phyloP scores from a whole-genome alignment of 2,888 invertebrate genomes.

The Eilema caniola region DNA sequence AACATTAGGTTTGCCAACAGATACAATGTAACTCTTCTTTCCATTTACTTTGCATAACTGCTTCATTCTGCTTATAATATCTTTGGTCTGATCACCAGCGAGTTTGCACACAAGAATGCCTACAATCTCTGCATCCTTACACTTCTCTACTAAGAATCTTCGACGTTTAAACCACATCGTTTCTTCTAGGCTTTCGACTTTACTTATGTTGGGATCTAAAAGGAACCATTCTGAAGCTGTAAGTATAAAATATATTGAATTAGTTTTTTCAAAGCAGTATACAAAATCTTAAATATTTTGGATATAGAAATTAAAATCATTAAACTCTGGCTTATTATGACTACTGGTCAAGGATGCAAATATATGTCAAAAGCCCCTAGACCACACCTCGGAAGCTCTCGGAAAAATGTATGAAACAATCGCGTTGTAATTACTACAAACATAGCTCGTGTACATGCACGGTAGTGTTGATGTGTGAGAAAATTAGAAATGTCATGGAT shows the following conservation, averaged over 20 bases:
- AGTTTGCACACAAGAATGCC: slow-evolving; percentile 97
- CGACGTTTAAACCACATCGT: slow-evolving; percentile 91
- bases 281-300: neutral
- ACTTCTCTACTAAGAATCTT: slow-evolving; percentile 94
- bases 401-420: too few species aligned
- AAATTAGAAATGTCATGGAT: too few species aligned
- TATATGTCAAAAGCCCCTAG: too few species aligned
- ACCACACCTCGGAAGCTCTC: too few species aligned
- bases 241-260: neutral
- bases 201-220: slow-evolving; percentile 78
- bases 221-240: slow-evolving; percentile 87
- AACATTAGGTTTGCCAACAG: slow-evolving; percentile 97
- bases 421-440: too few species aligned
- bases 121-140: slow-evolving; percentile 95
- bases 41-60: slow-evolving; percentile 90
- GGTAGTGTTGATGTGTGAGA: too few species aligned
- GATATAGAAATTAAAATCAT: neutral
- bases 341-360: too few species aligned
- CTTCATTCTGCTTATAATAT: slow-evolving; percentile 91
- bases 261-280: too few species aligned
- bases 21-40: slow-evolving; percentile 96
- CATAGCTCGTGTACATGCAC: too few species aligned
- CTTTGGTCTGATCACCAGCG: slow-evolving; percentile 92
- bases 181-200: slow-evolving; percentile 75
- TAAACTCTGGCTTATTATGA: too few species aligned